phyloP scores from a whole-genome alignment of 2,797 vertebrate genomes.

The Fratercula arctica region DNA sequence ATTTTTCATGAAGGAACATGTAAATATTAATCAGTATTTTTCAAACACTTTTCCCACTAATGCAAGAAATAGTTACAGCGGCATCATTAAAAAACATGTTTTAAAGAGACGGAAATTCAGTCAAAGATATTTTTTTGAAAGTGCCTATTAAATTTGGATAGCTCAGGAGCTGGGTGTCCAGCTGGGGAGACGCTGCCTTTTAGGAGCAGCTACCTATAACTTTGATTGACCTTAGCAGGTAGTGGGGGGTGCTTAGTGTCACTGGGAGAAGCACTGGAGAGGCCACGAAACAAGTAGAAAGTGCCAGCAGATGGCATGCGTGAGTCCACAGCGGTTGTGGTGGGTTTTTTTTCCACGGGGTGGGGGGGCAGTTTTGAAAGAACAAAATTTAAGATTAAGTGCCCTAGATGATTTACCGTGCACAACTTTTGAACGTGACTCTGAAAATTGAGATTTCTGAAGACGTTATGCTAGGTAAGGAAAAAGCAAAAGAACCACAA shows the following conservation, averaged over 20 bases:
- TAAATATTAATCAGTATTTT: not conserved
- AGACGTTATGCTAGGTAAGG: not conserved
- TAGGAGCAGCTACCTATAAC: not conserved
- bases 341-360: fast-evolving
- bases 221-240: not conserved
- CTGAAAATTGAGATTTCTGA: not conserved
- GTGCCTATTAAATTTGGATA: not conserved
- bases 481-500: not conserved
- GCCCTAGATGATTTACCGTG: not conserved
- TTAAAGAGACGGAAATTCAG: not conserved
- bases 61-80: not conserved
- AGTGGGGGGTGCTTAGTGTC: not conserved
- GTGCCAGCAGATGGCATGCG: not conserved
- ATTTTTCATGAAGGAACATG: slow-evolving; percentile 35
- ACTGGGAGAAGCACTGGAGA: not conserved
- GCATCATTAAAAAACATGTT: not conserved
- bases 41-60: not conserved
- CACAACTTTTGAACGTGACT: not conserved
- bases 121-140: not conserved
- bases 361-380: not conserved
- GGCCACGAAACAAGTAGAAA: not conserved
- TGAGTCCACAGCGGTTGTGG: not conserved
- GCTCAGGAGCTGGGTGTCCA: not conserved
- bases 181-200: not conserved
- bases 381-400: not conserved